Evolutionary conservation across 2,797 vertebrate species (phyloP), one percentile per base, ranked within the genome.

Genomic region (Tiaroga cobitis): DNA sequence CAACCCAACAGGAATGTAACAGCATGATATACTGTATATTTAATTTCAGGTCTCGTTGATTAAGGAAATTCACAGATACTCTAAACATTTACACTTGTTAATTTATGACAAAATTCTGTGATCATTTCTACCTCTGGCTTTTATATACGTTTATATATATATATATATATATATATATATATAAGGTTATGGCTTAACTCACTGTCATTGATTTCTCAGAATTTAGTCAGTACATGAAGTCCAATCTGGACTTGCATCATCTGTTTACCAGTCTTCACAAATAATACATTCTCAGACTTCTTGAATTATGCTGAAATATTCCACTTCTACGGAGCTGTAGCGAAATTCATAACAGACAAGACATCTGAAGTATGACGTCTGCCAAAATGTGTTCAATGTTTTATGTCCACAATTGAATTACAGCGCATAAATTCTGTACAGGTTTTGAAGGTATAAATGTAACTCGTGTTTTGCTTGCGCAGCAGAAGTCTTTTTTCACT

Each of bases 401-500:
- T 72, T 67, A 65, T 80, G 65, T 85, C 63, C 72, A 21, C 84
- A 90, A 85, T 79, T 80, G 77, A 80, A 85, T 91, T 80, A 85
- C 59, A 56, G 68, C 29, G 65, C 51, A 75, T 88, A 76, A 88
- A 88, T 83, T 85, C 54, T 51, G 77, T 6, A 43, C 26, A 86
- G 67, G 65, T 84, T 85, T 87, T 75, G 68, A 73, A 78, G 51
- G 79, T 88, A 79, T 46, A 88, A 88, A 87, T 54, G 16, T 41
- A 76, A 90, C 81, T 80, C 37, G 82, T 89, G 51, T 83, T 89
- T 90, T 67, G 54, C 21, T 61, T 86, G 88, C 81, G 76, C 89
- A 85, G 68, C 68, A 18, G 84, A 82, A 90, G 80, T 78, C 32
- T 43, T 86, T 90, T 77, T 84, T 87, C 81, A 54, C 86, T 78